A percentile compares a stretch with the other conserved stretches of the same genome.
phyloP scores from a whole-genome alignment of 1,140 invertebrate species.

The Adoxophyes honmai region DNA sequence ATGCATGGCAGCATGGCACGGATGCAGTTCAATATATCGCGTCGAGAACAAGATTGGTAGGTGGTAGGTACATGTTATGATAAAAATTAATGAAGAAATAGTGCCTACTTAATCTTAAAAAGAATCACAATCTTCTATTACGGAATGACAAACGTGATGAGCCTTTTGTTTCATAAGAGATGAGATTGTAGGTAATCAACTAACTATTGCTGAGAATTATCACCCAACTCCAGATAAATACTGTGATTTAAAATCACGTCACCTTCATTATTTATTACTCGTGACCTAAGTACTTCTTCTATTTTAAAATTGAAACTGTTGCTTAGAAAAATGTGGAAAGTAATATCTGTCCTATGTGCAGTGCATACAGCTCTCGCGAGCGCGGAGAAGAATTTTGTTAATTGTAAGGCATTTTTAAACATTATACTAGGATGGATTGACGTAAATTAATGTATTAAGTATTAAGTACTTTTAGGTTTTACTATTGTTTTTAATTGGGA shows the following conservation, averaged over 20 bases:
- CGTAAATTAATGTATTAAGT: no score
- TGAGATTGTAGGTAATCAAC: background rate
- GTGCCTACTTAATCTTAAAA: background rate
- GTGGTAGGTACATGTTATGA: no score
- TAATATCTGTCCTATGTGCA: slow-evolving; percentile 20
- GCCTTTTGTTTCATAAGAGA: slow-evolving; percentile 1
- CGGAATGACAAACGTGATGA: slow-evolving; percentile 1
- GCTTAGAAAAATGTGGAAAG: slow-evolving; percentile 30
- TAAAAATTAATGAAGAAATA: background rate
- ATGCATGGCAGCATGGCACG: no score
- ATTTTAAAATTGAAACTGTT: slow-evolving; percentile 11
- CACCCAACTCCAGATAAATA: slow-evolving; percentile 10
- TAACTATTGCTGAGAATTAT: background rate
- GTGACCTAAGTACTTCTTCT: background rate
- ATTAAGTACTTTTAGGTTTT: no score
- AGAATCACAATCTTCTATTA: background rate
- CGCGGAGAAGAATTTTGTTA: slow-evolving; percentile 39
- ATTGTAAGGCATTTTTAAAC: slow-evolving; percentile 42
- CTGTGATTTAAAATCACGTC: slow-evolving; percentile 29
- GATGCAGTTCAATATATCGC: no score
- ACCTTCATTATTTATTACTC: slow-evolving; percentile 15
- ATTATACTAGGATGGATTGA: slow-evolving; percentile 8
- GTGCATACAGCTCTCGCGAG: slow-evolving; percentile 23
- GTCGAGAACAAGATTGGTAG: no score
- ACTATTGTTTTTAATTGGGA: no score